phyloP scores from a whole-genome alignment of 2,113 vertebrate genomes.

The Mixornis gularis region DNA sequence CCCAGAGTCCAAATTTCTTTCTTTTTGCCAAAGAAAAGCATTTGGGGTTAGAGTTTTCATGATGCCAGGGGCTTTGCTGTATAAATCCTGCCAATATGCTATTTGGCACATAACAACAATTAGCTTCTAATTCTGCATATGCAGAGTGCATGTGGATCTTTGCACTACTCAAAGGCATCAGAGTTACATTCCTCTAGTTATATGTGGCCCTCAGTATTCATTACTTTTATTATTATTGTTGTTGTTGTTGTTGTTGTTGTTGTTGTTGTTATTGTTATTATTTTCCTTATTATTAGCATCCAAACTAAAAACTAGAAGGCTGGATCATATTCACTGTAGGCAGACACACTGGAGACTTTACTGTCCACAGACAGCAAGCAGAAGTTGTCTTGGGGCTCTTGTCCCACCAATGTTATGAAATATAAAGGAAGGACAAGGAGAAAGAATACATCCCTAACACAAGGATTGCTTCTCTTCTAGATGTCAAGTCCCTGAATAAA shows the following conservation, averaged over 20 bases:
- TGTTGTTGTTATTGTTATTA: too few species aligned
- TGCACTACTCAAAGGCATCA: not conserved
- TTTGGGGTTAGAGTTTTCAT: slow-evolving; percentile 43
- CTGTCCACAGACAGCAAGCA: fast-evolving
- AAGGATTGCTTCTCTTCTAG: not conserved
- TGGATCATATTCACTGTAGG: not conserved
- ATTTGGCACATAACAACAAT: slow-evolving; percentile 34
- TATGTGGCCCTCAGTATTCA: not conserved
- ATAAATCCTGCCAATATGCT: slow-evolving; percentile 49
- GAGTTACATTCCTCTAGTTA: not conserved
- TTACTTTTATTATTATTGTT: too few species aligned
- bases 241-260: too few species aligned
- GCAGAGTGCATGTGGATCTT: not conserved
- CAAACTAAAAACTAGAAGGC: not conserved
- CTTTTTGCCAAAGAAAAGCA: slow-evolving; percentile 42
- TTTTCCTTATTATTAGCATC: not conserved
- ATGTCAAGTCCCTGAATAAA: not conserved
- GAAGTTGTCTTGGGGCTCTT: fast-evolving
- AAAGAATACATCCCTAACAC: not conserved
- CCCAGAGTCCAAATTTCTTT: slow-evolving; percentile 38
- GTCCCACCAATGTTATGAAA: not conserved
- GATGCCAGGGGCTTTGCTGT: slow-evolving; percentile 43
- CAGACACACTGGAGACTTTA: not conserved
- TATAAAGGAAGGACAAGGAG: not conserved
- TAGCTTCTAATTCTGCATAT: not conserved